Conservation (phyloP, 2,888 invertebrate genomes). For the Ramazzottius varieornatus region DNA sequence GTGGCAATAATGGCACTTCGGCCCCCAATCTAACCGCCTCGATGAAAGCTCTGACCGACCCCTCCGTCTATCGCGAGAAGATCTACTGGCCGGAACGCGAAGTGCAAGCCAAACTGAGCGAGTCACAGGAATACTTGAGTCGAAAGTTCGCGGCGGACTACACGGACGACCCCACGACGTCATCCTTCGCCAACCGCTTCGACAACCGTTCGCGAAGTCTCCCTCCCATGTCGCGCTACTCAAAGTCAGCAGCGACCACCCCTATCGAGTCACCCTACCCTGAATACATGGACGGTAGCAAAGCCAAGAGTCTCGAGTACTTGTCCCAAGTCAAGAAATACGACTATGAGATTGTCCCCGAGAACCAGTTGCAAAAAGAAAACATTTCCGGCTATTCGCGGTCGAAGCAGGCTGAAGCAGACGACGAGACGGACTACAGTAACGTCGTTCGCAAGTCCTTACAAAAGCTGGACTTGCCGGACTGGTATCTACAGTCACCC, state of each 20-base stretch:
- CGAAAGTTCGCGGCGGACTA: neutral
- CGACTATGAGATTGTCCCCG: constrained; percentile 1
- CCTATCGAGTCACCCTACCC: constrained; percentile 1
- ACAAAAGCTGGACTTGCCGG: neutral
- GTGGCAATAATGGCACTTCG: neutral
- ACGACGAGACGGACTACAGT: neutral
- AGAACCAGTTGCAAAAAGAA: neutral
- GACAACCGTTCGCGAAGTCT: neutral
- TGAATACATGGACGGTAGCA: neutral
- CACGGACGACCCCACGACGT: neutral
- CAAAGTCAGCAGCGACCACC: neutral
- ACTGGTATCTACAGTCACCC: neutral
- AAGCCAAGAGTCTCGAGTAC: neutral
- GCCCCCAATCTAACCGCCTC: neutral
- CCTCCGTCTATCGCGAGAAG: neutral
- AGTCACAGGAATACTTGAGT: neutral
- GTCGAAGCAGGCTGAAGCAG: neutral
- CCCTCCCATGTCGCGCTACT: constrained; percentile 1
- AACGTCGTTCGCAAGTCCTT: neutral
- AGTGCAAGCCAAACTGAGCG: neutral
- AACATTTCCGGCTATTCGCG: neutral
- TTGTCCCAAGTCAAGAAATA: neutral
- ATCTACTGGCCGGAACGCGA: constrained; percentile 1
- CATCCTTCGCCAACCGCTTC: neutral
- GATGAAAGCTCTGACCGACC: neutral